A percentile compares a stretch with the other conserved stretches of the same genome.
Conservation (phyloP, 2,113 vertebrate species). For the Callopanchax toddi region DNA sequence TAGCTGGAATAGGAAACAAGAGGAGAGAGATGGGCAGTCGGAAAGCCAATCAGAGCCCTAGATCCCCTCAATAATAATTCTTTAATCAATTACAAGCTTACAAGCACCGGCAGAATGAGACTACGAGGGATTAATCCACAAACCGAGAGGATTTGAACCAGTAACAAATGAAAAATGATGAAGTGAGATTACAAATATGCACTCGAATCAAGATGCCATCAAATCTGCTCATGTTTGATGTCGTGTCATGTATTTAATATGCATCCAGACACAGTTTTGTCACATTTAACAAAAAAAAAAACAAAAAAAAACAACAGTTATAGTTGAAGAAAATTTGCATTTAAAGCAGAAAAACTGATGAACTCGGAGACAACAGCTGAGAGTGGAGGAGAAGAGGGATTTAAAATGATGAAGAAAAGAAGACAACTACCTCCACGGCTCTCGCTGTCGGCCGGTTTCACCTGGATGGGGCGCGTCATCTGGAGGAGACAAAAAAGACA, state of each 20-base stretch:
- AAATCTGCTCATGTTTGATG: conserved; percentile 12
- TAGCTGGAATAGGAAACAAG: conserved; percentile 69
- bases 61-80: conserved; percentile 49
- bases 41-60: conserved; percentile 54
- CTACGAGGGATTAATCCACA: conserved; percentile 20
- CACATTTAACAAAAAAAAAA: conserved; percentile 4
- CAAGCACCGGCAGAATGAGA: conserved; percentile 19
- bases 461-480: conserved; percentile 99
- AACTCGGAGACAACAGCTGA: conserved; percentile 52
- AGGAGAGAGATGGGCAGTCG: conserved; percentile 53
- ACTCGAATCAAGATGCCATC: conserved; percentile 9
- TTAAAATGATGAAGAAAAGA: conserved; percentile 78
- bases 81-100: conserved; percentile 71
- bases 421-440: conserved; percentile 98
- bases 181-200: conserved; percentile 19
- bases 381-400: conserved; percentile 47
- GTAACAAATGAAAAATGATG: conserved; percentile 14
- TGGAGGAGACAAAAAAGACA: conserved; percentile 69
- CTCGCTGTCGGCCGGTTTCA: conserved; percentile 99
- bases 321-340: conserved; percentile 23
- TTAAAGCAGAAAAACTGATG: conserved; percentile 32
- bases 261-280: not conserved
- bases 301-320: not conserved
- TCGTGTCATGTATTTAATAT: not conserved
- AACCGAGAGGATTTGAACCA: conserved; percentile 22